A percentile compares a stretch with the other conserved stretches of the same genome.
phyloP scores from a whole-genome alignment of 1,140 invertebrate species.

The Heliconius nattereri region DNA sequence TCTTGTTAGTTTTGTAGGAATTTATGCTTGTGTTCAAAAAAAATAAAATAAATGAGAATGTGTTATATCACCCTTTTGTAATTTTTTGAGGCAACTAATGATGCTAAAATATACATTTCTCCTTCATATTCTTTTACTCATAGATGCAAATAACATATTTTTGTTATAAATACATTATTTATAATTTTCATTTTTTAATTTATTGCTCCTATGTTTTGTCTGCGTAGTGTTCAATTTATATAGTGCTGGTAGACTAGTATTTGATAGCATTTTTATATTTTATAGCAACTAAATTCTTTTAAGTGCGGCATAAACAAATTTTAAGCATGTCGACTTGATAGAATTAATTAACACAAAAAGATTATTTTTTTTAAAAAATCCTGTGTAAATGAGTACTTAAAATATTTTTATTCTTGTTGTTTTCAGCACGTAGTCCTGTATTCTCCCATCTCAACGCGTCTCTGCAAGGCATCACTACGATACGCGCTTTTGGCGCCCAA shows the following conservation, averaged over 20 bases:
- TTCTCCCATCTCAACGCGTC: slow-evolving; percentile 94
- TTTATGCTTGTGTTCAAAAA: neutral
- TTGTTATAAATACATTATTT: neutral
- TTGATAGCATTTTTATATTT: too few relatives aligned
- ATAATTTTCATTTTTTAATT: neutral
- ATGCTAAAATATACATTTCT: too few relatives aligned
- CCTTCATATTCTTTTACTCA: too few relatives aligned
- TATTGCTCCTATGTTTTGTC: neutral
- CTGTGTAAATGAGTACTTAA: too few relatives aligned
- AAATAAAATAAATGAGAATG: neutral
- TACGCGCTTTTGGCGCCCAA: slow-evolving; percentile 91
- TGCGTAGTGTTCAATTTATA: neutral
- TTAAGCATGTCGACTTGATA: too few relatives aligned
- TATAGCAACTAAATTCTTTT: too few relatives aligned
- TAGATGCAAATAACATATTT: neutral
- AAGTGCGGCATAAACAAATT: too few relatives aligned
- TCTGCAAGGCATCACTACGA: slow-evolving; percentile 93
- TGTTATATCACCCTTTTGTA: too few relatives aligned
- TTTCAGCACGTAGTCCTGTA: slow-evolving; percentile 88
- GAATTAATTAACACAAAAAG: neutral
- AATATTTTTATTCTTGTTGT: neutral
- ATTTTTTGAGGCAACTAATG: too few relatives aligned
- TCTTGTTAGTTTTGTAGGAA: neutral
- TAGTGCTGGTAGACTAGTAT: neutral
- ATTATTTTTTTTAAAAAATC: neutral